Base-by-base conservation (phyloP, 2,888 invertebrate species). In the Cremastinae sp. region DNA sequence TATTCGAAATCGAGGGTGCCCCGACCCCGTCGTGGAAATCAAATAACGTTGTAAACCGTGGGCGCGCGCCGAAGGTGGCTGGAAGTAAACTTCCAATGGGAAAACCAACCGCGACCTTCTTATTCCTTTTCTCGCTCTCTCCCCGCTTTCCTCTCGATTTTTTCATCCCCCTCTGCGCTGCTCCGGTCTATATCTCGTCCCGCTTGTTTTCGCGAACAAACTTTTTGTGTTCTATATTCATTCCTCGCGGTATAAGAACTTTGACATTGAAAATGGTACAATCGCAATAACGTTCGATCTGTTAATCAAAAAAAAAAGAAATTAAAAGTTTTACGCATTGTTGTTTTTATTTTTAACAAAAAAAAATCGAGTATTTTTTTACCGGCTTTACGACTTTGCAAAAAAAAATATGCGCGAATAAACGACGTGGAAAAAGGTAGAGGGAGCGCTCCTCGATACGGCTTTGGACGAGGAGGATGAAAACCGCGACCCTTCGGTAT, bases 11-110 rank as follows among this genome's bases (percentile, higher is more conserved):
- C 61, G 59, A 58, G 69, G 41, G 78, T 80, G 80, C 79, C n/a
- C n/a, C n/a, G n/a, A n/a, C n/a, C n/a, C 76, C 78, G 75, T 80
- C 76, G 68, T 81, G 81, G 80, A 86, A 87, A 86, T 88, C 85
- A 85, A 87, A 85, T 85, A 86, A 85, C 75, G 71, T 61, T 43
- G 43, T n/a, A 22, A 28, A 12, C 14, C 14, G 28, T 3, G n/a
- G 20, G 47, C 18, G 41, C 59, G 20, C 82, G 82, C 78, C 80
- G 79, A 80, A 79, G 51, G 56, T 45, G 68, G 71, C 59, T 61
- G 59, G 75, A 72, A 69, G 66, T 54, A 59, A 78, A 75, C 66
- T 79, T 82, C 82, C 75, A 69, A 51, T 80, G 78, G 79, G 73
- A 81, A 84, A 84, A 79, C 81, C 80, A 78, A 73, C 59, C 47